Evolutionary conservation across 2,888 invertebrate species (phyloP).

Genomic region (Nemoura dubitans): DNA sequence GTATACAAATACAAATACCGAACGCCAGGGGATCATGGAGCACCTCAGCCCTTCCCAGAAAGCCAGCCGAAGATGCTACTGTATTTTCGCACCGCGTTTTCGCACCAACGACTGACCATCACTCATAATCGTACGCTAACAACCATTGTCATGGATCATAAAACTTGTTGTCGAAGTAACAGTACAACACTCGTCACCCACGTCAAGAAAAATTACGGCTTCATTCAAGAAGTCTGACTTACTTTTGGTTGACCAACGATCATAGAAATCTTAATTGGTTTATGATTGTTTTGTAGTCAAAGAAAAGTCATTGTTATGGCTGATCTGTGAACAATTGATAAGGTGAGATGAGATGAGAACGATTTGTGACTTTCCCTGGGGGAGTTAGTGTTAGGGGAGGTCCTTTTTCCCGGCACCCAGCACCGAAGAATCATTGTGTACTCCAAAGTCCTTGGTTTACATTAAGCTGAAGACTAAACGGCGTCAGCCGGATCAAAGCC

Average conservation of each 20-base stretch:
- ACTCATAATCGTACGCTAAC: neutral
- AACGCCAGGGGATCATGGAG: neutral
- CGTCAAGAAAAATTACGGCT: neutral
- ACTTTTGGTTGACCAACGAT: neutral
- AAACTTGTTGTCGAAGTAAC: neutral
- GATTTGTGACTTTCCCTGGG: constrained; percentile 9
- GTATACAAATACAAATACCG: no score
- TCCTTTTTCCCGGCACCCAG: neutral
- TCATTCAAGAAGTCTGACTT: neutral
- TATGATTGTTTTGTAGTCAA: constrained; percentile 9
- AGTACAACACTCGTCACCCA: neutral
- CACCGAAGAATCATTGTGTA: neutral
- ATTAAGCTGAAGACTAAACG: neutral
- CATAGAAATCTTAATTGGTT: neutral
- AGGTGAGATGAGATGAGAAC: neutral
- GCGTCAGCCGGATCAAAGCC: neutral
- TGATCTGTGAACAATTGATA: neutral
- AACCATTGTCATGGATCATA: neutral
- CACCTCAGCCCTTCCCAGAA: neutral
- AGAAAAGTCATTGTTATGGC: neutral
- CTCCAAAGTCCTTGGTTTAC: no score
- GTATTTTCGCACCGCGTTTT: neutral
- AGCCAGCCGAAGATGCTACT: no score
- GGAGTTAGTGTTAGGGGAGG: neutral
- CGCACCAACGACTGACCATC: neutral